Evolutionary conservation across 2,797 vertebrate genomes (phyloP).

Genomic region (Peromyscus melanophrys): DNA sequence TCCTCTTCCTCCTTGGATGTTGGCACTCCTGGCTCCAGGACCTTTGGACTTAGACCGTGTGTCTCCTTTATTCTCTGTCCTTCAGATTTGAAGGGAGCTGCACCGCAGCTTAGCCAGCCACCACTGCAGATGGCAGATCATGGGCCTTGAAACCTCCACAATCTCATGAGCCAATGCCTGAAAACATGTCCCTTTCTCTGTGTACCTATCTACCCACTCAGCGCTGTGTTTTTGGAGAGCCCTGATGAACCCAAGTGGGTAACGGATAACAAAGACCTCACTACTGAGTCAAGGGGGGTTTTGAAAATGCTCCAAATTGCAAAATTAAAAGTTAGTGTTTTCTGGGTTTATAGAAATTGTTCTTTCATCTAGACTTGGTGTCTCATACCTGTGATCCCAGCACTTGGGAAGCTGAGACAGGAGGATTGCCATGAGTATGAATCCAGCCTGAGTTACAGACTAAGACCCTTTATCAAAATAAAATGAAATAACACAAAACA

Average conservation of each 20-base stretch:
- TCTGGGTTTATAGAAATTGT: constrained; percentile 24
- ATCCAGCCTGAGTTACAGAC: neutral
- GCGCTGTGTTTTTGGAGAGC: neutral
- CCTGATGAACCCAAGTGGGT: neutral
- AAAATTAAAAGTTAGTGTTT: constrained; percentile 6
- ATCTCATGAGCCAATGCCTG: neutral
- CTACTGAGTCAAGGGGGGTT: neutral
- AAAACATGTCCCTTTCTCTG: neutral
- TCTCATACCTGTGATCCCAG: neutral
- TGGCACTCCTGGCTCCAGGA: neutral
- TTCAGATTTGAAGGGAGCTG: neutral
- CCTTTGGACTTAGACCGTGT: neutral
- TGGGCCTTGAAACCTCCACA: neutral
- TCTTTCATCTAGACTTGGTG: neutral
- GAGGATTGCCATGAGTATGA: neutral
- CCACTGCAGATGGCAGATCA: neutral
- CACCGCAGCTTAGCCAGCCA: rapidly evolving
- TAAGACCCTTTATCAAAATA: neutral
- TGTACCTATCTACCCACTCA: no score
- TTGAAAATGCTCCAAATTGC: neutral
- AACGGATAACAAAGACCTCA: neutral
- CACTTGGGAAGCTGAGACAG: neutral
- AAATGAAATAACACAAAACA: neutral
- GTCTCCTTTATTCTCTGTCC: neutral
- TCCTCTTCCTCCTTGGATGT: neutral